Conservation (phyloP, 2,113 vertebrate genomes). For the Potamarius usumacintae region DNA sequence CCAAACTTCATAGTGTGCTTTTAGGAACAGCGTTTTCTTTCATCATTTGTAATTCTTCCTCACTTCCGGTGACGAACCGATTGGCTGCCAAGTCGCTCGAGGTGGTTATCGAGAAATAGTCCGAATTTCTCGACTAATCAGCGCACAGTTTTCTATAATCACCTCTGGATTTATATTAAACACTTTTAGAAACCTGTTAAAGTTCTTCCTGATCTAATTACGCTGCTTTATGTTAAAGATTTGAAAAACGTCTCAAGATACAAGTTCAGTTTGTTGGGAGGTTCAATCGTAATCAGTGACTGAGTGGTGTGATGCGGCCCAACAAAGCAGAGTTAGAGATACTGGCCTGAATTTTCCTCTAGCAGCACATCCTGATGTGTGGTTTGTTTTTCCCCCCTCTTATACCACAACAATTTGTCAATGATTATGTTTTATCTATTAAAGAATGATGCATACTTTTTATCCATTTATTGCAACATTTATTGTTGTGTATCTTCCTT, state of each 20-base stretch:
- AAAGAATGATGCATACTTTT: background rate
- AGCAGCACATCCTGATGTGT: background rate
- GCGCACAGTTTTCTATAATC: too few relatives aligned
- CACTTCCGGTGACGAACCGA: too few relatives aligned
- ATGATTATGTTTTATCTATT: background rate
- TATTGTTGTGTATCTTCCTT: background rate
- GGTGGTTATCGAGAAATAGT: too few relatives aligned
- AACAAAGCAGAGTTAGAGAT: background rate
- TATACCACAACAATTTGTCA: background rate
- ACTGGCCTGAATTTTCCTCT: background rate
- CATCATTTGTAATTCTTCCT: too few relatives aligned
- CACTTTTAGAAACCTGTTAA: background rate
- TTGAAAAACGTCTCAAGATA: background rate
- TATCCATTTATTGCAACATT: background rate
- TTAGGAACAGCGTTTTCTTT: too few relatives aligned
- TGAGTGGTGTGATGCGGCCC: background rate
- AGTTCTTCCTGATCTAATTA: background rate
- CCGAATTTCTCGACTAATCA: too few relatives aligned
- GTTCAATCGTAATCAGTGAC: background rate
- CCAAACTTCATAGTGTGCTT: too few relatives aligned
- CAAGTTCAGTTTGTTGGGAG: background rate
- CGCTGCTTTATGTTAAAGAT: background rate
- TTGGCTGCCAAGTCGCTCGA: too few relatives aligned
- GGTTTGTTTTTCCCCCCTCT: background rate
- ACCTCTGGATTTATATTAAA: too few relatives aligned